phyloP scores from a whole-genome alignment of 2,113 vertebrate genomes.

The Thermophis baileyi region DNA sequence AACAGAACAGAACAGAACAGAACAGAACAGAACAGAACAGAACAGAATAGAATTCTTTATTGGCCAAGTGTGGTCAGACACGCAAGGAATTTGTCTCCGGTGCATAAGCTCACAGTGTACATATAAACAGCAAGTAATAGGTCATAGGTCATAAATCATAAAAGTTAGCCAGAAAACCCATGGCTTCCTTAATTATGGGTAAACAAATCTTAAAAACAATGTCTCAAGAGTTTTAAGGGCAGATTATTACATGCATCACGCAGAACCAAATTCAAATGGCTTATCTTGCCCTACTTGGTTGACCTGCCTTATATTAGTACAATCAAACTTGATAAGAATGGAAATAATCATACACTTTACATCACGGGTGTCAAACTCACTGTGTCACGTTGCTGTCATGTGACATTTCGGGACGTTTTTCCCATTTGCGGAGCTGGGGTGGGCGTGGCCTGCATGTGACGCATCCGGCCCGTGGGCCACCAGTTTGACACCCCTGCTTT shows the following conservation, averaged over 20 bases:
- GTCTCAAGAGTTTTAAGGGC: neutral
- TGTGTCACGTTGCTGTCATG: too few relatives aligned
- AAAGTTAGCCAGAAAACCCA: neutral
- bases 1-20: too few relatives aligned
- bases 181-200: neutral
- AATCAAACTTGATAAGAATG: neutral
- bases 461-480: too few relatives aligned
- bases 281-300: slow-evolving; percentile 1
- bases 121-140: too few relatives aligned
- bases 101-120: too few relatives aligned
- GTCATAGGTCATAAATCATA: too few relatives aligned
- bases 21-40: too few relatives aligned
- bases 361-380: neutral
- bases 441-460: too few relatives aligned
- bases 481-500: neutral
- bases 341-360: slow-evolving; percentile 30
- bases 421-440: too few relatives aligned
- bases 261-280: slow-evolving; percentile 12
- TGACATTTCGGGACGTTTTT: too few relatives aligned
- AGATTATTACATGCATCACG: neutral
- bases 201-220: neutral
- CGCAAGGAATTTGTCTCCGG: neutral
- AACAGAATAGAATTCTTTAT: neutral
- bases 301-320: neutral
- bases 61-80: neutral